Conservation (phyloP, 1,140 invertebrate species). For the Triops cancriformis region DNA sequence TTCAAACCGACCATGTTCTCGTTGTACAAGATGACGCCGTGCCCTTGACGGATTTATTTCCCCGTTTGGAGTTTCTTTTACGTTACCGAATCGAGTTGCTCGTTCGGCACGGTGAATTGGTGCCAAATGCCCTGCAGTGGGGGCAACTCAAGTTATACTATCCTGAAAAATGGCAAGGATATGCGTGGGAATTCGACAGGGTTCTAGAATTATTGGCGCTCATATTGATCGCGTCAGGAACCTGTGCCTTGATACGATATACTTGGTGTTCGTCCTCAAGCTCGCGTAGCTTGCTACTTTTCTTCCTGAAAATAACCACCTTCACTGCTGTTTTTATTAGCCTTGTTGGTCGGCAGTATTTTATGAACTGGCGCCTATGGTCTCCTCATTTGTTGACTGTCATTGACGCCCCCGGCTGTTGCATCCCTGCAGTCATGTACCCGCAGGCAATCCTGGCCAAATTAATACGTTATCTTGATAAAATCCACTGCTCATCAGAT, state of each 20-base stretch:
- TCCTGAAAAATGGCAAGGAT: slow-evolving; percentile 26
- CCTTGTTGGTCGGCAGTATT: slow-evolving; percentile 25
- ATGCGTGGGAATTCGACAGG: neutral
- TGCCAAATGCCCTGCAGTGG: slow-evolving; percentile 12
- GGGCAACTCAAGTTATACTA: slow-evolving; percentile 22
- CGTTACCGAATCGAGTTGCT: neutral
- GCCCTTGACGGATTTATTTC: neutral
- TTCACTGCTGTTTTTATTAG: neutral
- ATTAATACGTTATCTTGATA: slow-evolving; percentile 21
- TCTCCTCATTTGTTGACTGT: slow-evolving; percentile 17
- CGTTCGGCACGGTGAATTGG: neutral
- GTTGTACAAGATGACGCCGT: slow-evolving; percentile 25
- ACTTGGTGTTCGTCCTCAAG: neutral
- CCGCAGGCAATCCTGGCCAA: neutral
- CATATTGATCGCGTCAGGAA: neutral
- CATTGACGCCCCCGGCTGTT: slow-evolving; percentile 25
- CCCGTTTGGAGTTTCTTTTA: slow-evolving; percentile 8
- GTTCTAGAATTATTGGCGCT: slow-evolving; percentile 11
- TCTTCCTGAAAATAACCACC: neutral
- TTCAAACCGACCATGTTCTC: neutral
- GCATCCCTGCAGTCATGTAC: slow-evolving; percentile 25
- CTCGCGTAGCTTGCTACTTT: neutral
- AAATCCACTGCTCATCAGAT: neutral
- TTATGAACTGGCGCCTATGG: slow-evolving; percentile 20
- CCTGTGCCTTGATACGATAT: neutral